Evolutionary conservation across 2,888 invertebrate genomes (phyloP).

Genomic region (Marasmarcha lunaedactyla): DNA sequence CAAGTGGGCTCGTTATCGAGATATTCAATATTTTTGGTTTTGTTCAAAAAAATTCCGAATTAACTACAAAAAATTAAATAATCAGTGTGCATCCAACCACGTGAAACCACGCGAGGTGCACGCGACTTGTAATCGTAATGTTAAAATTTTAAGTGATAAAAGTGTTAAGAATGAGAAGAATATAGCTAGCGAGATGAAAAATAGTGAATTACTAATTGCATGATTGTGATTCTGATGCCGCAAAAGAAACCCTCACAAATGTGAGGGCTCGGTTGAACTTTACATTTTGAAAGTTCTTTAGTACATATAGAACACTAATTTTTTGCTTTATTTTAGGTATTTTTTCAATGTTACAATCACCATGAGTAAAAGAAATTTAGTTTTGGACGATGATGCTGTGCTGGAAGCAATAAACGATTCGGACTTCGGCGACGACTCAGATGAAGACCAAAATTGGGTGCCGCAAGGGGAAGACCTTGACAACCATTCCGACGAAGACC

Average conservation of each 20-base stretch:
- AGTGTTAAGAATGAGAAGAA: slow-evolving; percentile 6
- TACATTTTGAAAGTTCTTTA: slow-evolving; percentile 3
- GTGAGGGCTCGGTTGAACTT: slow-evolving; percentile 9
- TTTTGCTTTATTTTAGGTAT: slow-evolving; percentile 7
- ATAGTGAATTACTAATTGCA: slow-evolving; percentile 6
- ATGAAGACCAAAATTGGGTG: slow-evolving; percentile 8
- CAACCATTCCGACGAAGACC: slow-evolving; percentile 8
- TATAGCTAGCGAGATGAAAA: slow-evolving; percentile 4
- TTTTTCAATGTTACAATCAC: slow-evolving; percentile 3
- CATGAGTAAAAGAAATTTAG: slow-evolving; percentile 7
- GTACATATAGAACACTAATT: slow-evolving; percentile 5
- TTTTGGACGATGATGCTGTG: slow-evolving; percentile 6
- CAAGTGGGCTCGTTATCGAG: no score
- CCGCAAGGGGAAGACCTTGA: slow-evolving; percentile 7
- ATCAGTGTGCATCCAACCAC: no score
- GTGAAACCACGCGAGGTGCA: no score
- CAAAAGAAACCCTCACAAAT: slow-evolving; percentile 5
- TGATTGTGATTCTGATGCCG: slow-evolving; percentile 4
- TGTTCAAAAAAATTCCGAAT: no score
- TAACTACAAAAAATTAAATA: no score
- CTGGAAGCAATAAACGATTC: slow-evolving; percentile 4
- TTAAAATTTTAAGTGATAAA: no score
- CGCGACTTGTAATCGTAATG: no score
- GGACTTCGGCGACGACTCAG: slow-evolving; percentile 7
- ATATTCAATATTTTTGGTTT: no score